Base-by-base conservation (phyloP, 2,797 vertebrate genomes). In the Rhinella marina region DNA sequence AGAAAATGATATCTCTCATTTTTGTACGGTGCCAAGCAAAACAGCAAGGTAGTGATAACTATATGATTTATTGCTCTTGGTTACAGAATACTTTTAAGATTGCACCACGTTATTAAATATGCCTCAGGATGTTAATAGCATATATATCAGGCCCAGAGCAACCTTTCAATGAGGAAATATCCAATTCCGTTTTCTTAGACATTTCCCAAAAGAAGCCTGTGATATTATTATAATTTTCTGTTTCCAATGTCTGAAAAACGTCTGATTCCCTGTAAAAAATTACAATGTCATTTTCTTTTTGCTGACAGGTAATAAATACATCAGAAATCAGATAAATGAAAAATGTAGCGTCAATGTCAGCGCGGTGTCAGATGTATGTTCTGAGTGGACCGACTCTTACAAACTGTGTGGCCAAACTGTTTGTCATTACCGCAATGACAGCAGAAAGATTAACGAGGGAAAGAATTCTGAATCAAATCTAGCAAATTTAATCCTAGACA, bases 21-120 rank as follows among this genome's bases (percentile, higher is more conserved):
- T 73, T 48, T 73, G 9, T 8, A 72, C 41, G 41, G 27, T 0
- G 32, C 23, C 21, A 73, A 41, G 32, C 9, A 5, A 17, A 32
- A 32, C 19, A 41, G 27, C 27, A 41, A 19, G 68, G 41, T 23
- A 23, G 32, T 23, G 19, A 73, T 73, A 73, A 73, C 72, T 48
- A 48, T 73, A 50, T 73, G 32, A 73, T 48, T 48, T 73, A 73
- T 73, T 73, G 72, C 32, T 48, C 32, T 48, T 73, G 72, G 41
- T 73, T 50, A 73, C 17, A 50, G 9, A 17, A 73, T 23, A 41
- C 68, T 64, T 25, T 25, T 72, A 72, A 41, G 16, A 19, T 41
- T 72, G 68, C 29, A 72, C 14, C 68, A 23, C 21, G 7, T 73
- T 73, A 48, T 73, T 73, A 73, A 73, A 72, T 75, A 50, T 48